These are phyloP conservation scores for Agapostemon virescens DNA, from an alignment of 2,888 invertebrate species.

Conservation along the genomic window DNA sequence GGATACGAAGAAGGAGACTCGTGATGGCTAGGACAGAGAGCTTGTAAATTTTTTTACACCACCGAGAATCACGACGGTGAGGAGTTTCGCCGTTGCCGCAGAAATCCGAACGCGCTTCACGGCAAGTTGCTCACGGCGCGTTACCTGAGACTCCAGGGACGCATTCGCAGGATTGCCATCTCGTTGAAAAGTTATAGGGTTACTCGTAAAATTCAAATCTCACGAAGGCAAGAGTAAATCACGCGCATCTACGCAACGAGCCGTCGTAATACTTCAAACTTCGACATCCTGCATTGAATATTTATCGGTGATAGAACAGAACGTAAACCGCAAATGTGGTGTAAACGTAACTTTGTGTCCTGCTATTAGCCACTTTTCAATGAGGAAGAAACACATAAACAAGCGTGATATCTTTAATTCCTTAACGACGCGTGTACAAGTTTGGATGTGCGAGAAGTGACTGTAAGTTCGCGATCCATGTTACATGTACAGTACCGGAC, in stretches of 20 bases:
- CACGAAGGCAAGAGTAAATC: slow-evolving; percentile 30
- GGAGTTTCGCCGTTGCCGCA: neutral
- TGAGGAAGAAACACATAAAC: neutral
- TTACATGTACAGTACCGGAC: too few relatives aligned
- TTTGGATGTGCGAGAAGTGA: too few relatives aligned
- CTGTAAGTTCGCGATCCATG: too few relatives aligned
- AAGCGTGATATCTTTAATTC: neutral
- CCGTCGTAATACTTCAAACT: slow-evolving; percentile 24
- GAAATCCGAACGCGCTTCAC: slow-evolving; percentile 24
- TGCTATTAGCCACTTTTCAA: neutral
- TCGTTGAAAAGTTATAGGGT: slow-evolving; percentile 42
- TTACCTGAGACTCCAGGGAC: slow-evolving; percentile 38
- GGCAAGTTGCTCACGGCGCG: slow-evolving; percentile 12
- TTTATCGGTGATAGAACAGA: slow-evolving; percentile 27
- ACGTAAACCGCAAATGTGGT: slow-evolving; percentile 22
- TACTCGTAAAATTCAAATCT: slow-evolving; percentile 51
- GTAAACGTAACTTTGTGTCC: slow-evolving; percentile 16
- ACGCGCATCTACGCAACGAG: slow-evolving; percentile 36
- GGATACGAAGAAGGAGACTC: neutral
- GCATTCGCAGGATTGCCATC: slow-evolving; percentile 43
- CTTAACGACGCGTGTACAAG: neutral
- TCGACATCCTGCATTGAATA: slow-evolving; percentile 31
- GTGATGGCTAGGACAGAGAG: neutral
- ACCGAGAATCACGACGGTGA: slow-evolving; percentile 5
- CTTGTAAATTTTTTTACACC: slow-evolving; percentile 34